Evolutionary conservation across 2,113 vertebrate genomes (phyloP), one percentile per base, ranked within the genome.

Genomic region (Corynorhinus townsendii): DNA sequence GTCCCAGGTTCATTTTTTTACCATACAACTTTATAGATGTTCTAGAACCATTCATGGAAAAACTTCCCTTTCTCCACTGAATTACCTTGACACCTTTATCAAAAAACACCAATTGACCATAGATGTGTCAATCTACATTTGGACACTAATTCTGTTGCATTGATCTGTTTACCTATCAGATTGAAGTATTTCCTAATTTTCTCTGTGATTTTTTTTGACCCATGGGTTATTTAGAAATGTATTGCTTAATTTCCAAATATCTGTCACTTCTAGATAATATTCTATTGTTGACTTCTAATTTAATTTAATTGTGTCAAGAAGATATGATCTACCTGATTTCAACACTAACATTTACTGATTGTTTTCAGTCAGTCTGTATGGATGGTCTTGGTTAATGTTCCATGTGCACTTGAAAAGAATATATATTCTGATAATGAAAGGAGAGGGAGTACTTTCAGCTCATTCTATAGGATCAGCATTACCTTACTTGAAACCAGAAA

Each of bases 171-270:
- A 52, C 76, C 54, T 80, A n/a, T 59, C 22, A 54, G 22, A 73
- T 77, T 72, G 38, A 77, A 93, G 8, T 17, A 66, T 66, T 88
- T 82, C 12, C 22, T 83, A 26, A 54, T 40, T 49, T 76, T 40
- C 82, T 45, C 28, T 91, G 47, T 3, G 24, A 80, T 76, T 80
- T 88, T 28, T 88, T 88, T 90, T 92, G 89, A 69, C 15, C 7
- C 20, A 35, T 11, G 22, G 19, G 47, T 45, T 92, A 66, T 54
- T 80, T 87, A 28, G 45, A 76, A 26, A 7, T 68, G 0, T 68
- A 47, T 47, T 87, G 33, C 43, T 95, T 90, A 22, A 38, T 72
- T 95, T 93, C 33, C 47, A 94, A 90, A 88, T 85, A 77, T 76
- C 64, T 54, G 47, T 4, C 24, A 88, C 47, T 81, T 88, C 79